Percentiles rank a stretch among this genome's conserved stretches.
Conservation (phyloP, 2,888 invertebrate genomes). For the Melipona bicolor region DNA sequence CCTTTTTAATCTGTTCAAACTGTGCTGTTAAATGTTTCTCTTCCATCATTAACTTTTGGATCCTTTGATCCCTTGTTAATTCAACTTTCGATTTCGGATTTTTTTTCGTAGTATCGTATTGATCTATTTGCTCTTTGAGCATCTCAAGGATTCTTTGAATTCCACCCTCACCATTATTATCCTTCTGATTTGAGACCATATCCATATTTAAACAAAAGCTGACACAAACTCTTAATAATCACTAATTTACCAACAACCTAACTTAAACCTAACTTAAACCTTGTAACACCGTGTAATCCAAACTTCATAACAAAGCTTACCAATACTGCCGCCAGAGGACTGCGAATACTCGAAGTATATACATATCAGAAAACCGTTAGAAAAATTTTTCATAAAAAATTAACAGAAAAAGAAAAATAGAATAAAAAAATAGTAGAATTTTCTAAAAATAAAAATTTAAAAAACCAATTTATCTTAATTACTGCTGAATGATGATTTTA, state of each 20-base stretch:
- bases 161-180: neutral
- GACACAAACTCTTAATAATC: neutral
- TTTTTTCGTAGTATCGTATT: neutral
- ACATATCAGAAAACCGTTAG: neutral
- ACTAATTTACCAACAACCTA: neutral
- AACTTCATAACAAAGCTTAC: neutral
- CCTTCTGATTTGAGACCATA: accelerated
- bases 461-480: neutral
- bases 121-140: conserved; percentile 17
- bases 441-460: neutral
- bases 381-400: neutral
- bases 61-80: neutral
- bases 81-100: neutral
- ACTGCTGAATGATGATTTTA: neutral
- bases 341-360: neutral
- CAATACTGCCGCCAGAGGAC: neutral
- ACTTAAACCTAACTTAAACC: neutral
- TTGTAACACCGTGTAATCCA: neutral
- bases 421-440: neutral
- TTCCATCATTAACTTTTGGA: conserved; percentile 2
- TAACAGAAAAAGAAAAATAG: neutral
- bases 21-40: neutral
- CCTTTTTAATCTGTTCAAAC: neutral
- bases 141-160: conserved; percentile 2
- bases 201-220: conserved; percentile 6